These are phyloP conservation scores for Chelon auratus DNA, from an alignment of 2,797 vertebrate genomes.

Conservation along the genomic window DNA sequence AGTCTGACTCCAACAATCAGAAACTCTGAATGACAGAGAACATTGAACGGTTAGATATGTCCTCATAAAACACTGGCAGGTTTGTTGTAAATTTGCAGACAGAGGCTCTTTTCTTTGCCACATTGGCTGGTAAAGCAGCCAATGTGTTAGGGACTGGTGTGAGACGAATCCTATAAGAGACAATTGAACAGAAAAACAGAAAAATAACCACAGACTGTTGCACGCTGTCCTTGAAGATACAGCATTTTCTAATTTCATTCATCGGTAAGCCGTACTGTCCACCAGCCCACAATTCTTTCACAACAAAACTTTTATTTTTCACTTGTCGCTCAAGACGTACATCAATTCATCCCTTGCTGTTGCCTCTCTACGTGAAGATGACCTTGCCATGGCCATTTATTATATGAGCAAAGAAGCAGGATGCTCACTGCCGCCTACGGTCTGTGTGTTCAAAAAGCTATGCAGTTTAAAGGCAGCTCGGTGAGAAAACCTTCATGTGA, in stretches of 20 bases:
- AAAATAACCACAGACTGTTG: background rate
- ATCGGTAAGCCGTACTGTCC: background rate
- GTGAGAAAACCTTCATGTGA: constrained; percentile 20
- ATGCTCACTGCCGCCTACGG: constrained; percentile 31
- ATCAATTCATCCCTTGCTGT: background rate
- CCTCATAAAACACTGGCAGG: constrained; percentile 16
- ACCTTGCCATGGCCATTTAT: constrained; percentile 36
- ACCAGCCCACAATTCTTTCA: background rate
- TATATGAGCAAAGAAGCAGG: constrained; percentile 31
- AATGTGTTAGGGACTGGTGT: constrained; percentile 8
- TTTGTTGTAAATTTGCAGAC: background rate
- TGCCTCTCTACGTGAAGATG: constrained; percentile 24
- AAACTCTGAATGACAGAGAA: background rate
- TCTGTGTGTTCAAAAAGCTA: constrained; percentile 14
- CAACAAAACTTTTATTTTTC: background rate
- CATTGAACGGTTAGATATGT: background rate
- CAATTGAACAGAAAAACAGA: constrained; percentile 3
- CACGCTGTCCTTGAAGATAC: constrained; percentile 18
- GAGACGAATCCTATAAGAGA: background rate
- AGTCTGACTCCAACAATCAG: constrained; percentile 11
- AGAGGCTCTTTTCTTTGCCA: background rate
- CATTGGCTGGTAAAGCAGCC: background rate
- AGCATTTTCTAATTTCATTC: constrained; percentile 21
- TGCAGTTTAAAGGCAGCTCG: constrained; percentile 8
- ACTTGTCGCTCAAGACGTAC: background rate